Evolutionary conservation across 2,797 vertebrate genomes (phyloP).

Genomic region (Crypturellus tataupa): DNA sequence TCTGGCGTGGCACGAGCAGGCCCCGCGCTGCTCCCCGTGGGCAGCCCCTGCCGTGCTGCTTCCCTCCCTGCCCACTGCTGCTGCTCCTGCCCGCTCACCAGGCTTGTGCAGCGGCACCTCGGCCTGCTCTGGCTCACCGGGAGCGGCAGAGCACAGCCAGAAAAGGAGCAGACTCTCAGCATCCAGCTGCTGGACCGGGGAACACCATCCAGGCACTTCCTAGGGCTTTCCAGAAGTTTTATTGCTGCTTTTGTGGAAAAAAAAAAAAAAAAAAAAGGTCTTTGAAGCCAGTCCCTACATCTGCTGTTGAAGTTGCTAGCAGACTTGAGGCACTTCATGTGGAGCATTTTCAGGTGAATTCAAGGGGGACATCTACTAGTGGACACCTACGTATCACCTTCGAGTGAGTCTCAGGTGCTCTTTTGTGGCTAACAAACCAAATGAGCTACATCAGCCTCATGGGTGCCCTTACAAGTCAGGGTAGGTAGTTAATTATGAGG

Average conservation of each 20-base stretch:
- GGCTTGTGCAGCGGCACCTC: too few relatives aligned
- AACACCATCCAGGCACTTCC: fast-evolving
- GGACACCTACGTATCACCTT: not conserved
- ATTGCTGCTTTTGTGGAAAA: not conserved
- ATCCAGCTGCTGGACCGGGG: not conserved
- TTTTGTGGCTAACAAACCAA: not conserved
- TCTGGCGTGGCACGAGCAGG: too few relatives aligned
- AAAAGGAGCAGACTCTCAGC: not conserved
- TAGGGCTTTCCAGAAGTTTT: not conserved
- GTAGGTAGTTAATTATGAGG: not conserved
- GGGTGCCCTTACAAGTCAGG: not conserved
- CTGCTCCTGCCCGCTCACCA: too few relatives aligned
- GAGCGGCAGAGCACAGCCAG: too few relatives aligned
- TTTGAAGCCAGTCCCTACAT: not conserved
- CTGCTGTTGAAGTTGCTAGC: not conserved
- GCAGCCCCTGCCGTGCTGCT: too few relatives aligned
- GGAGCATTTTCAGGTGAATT: not conserved
- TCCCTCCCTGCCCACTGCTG: too few relatives aligned
- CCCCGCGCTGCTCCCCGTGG: too few relatives aligned
- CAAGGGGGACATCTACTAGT: not conserved
- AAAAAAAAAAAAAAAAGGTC: not conserved
- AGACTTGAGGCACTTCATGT: not conserved
- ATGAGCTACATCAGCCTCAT: not conserved
- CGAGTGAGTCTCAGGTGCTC: fast-evolving
- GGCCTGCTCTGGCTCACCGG: too few relatives aligned